Evolutionary conservation across 2,113 vertebrate species (phyloP).

Genomic region (Vanacampus margaritifer): DNA sequence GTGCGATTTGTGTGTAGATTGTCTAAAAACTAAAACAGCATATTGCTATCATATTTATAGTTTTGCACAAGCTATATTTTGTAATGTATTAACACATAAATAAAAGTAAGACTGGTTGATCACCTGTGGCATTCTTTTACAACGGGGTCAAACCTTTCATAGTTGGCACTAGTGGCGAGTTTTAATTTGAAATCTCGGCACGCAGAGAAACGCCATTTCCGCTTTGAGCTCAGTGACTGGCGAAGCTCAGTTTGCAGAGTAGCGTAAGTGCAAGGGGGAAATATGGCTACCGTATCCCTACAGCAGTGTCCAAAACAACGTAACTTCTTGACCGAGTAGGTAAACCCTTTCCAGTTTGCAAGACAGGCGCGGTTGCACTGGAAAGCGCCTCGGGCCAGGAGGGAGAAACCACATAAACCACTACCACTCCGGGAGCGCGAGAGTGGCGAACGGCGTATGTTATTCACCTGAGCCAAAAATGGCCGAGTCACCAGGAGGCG

Average conservation of each 20-base stretch:
- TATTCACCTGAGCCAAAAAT: constrained; percentile 34
- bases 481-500: constrained; percentile 31
- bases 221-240: background rate
- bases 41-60: constrained; percentile 57
- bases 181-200: background rate
- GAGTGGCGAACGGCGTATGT: constrained; percentile 26
- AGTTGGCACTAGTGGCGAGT: background rate
- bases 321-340: constrained; percentile 43
- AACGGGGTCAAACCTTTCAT: too few species aligned
- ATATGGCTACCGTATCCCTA: constrained; percentile 71
- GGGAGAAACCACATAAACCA: constrained; percentile 3
- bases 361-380: constrained; percentile 7
- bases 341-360: constrained; percentile 18
- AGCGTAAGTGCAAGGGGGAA: constrained; percentile 53
- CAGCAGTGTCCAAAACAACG: constrained; percentile 50
- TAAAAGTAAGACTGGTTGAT: constrained; percentile 54
- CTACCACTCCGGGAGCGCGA: constrained; percentile 2
- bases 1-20: constrained; percentile 62
- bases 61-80: constrained; percentile 71
- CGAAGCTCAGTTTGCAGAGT: too few species aligned
- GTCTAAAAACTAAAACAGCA: constrained; percentile 44
- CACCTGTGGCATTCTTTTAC: constrained; percentile 13
- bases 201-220: background rate
- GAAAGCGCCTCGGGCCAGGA: background rate
- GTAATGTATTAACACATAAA: constrained; percentile 66